A percentile compares a stretch with the other conserved stretches of the same genome.
Conservation (phyloP, 2,113 vertebrate genomes). For the Psittacara wagleri region DNA sequence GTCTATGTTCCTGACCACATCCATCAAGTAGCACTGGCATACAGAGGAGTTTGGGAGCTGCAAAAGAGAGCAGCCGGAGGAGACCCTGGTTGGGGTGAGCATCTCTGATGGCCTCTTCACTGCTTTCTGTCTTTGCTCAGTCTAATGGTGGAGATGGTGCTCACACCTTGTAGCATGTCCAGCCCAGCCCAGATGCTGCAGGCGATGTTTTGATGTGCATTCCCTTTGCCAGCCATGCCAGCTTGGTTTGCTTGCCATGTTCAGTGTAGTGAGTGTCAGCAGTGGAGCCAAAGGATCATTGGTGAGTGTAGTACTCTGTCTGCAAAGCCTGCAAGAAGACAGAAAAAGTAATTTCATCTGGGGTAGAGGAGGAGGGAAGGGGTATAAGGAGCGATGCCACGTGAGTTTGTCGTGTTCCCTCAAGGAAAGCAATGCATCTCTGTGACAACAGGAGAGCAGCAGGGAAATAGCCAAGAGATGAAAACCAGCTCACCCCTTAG, state of each 20-base stretch:
- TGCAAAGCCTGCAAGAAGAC: background rate
- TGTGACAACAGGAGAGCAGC: background rate
- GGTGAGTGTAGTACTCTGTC: background rate
- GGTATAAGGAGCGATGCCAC: background rate
- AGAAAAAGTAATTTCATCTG: background rate
- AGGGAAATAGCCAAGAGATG: background rate
- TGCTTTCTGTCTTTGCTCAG: background rate
- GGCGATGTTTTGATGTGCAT: background rate
- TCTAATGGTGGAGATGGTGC: background rate
- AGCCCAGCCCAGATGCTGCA: background rate
- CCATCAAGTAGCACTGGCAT: background rate
- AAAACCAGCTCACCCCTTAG: background rate
- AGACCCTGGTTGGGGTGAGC: background rate
- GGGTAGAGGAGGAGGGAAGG: background rate
- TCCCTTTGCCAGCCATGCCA: background rate
- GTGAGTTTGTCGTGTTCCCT: background rate
- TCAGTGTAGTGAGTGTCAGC: background rate
- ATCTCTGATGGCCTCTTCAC: background rate
- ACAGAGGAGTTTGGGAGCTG: fast-evolving
- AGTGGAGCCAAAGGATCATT: background rate
- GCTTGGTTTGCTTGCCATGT: background rate
- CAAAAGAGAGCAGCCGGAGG: fast-evolving
- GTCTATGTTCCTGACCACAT: background rate
- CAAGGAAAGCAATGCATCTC: background rate
- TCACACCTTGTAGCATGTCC: background rate